Base-by-base conservation (phyloP, 2,113 vertebrate species). In the Pachycephala philippinensis region DNA sequence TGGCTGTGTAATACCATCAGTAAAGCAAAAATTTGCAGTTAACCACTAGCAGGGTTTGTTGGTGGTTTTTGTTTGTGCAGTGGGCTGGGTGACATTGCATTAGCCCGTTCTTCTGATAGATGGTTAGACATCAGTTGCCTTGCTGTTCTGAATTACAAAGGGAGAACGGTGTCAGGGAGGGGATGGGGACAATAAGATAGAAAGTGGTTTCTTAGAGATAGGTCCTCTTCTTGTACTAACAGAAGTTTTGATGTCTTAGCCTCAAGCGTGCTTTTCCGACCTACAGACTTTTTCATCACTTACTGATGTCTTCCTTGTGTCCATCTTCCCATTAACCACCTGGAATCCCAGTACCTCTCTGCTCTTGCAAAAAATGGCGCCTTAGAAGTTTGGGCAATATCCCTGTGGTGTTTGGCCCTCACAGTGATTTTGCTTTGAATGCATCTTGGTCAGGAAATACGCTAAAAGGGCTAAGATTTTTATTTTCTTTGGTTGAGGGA, bases 191-290 rank as follows among this genome's bases (percentile, higher is more conserved):
- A 45, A 15, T 64, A 63, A 47, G 60, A 44, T 76, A 94, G 93
- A 81, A 96, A 91, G 85, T 81, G 59, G 61, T 95, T 97, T 97
- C 82, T 86, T 68, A 79, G 44, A 85, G 59, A 14, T 75, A 88
- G 24, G 10, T 53, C 42, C 84, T 76, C 50, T 80, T 40, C 37
- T 82, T 42, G 7, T 74, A 53, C 59, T 60, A 61, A 40, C 76
- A 86, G 93, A 83, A 63, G 28, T 66, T 90, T 82, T 69, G 84
- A 64, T 88, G 56, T 84, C 2, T 83, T 84, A 84, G 69, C 54
- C 45, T 50, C 6, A 5, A 39, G 64, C 53, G 52, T 63, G 50
- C 39, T 85, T 87, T 89, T 76, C 50, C 54, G 49, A 33, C 47
- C 15, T 69, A 4, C 5, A 3, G 24, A 35, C 47, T 47, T 2